phyloP scores from a whole-genome alignment of 2,113 vertebrate genomes.

The Pelecanoides urinatrix region DNA sequence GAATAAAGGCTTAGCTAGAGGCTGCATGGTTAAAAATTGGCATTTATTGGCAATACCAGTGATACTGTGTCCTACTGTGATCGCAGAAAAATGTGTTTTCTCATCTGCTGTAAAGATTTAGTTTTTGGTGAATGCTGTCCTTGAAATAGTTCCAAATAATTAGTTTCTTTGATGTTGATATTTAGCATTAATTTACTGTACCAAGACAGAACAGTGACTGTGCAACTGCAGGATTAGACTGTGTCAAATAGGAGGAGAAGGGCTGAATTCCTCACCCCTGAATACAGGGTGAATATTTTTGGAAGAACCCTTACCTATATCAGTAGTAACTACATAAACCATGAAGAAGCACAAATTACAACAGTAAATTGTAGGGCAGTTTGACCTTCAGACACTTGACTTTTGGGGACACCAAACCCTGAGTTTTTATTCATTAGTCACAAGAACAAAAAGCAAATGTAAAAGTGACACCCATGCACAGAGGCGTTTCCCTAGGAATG shows the following conservation, averaged over 20 bases:
- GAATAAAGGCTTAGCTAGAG: not conserved
- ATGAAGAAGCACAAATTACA: not conserved
- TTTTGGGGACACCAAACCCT: not conserved
- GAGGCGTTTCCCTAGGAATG: not conserved
- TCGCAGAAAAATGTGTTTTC: not conserved
- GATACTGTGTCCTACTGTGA: not conserved
- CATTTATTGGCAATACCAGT: not conserved
- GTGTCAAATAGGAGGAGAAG: not conserved
- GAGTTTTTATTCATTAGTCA: not conserved
- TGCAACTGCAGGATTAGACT: not conserved
- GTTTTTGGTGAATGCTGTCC: not conserved
- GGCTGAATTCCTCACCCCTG: not conserved
- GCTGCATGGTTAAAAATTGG: not conserved
- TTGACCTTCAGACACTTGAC: not conserved
- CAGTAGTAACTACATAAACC: not conserved
- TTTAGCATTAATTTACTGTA: not conserved
- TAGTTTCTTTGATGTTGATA: not conserved
- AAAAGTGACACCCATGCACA: not conserved
- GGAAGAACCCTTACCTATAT: not conserved
- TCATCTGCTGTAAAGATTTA: not conserved
- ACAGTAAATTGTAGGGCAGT: not conserved
- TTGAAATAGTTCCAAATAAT: not conserved
- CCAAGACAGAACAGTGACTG: not conserved
- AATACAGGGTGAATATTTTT: not conserved
- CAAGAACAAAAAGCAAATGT: not conserved